Evolutionary conservation across 2,797 vertebrate species (phyloP).

Genomic region (Cygnus olor): DNA sequence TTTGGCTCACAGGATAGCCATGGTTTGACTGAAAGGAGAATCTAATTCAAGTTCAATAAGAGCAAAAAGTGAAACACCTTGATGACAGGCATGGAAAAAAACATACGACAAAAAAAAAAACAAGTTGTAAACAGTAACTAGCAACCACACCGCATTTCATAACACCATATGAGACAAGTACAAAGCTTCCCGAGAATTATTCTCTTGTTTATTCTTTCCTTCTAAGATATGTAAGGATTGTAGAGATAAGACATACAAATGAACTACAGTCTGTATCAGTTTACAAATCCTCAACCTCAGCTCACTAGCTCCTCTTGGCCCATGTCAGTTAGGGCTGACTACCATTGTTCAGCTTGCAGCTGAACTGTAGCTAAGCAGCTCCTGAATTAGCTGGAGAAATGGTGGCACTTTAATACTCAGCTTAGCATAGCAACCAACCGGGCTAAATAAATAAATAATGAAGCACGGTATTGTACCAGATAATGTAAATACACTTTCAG

Average conservation of each 20-base stretch:
- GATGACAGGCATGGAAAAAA: not conserved
- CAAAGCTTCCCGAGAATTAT: not conserved
- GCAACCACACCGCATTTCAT: not conserved
- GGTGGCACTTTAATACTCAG: not conserved
- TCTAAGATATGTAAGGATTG: accelerated
- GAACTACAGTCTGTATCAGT: not conserved
- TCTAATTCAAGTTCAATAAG: not conserved
- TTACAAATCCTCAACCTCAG: not conserved
- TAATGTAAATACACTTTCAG: constrained; percentile 51
- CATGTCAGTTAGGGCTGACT: not conserved
- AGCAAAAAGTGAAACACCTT: not conserved
- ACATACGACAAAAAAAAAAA: accelerated
- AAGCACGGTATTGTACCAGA: constrained; percentile 13
- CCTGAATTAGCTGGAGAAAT: not conserved
- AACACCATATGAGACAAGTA: not conserved
- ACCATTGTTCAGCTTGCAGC: not conserved
- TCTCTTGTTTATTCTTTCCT: not conserved
- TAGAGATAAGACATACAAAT: not conserved
- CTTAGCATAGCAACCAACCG: constrained; percentile 30
- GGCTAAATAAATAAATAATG: constrained; percentile 49
- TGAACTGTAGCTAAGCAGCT: not conserved
- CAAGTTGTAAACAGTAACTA: not conserved
- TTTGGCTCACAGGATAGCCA: not conserved
- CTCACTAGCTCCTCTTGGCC: not conserved
- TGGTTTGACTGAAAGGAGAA: not conserved